Base-by-base conservation (phyloP, 2,888 invertebrate genomes). In the Drosophila neutralis region DNA sequence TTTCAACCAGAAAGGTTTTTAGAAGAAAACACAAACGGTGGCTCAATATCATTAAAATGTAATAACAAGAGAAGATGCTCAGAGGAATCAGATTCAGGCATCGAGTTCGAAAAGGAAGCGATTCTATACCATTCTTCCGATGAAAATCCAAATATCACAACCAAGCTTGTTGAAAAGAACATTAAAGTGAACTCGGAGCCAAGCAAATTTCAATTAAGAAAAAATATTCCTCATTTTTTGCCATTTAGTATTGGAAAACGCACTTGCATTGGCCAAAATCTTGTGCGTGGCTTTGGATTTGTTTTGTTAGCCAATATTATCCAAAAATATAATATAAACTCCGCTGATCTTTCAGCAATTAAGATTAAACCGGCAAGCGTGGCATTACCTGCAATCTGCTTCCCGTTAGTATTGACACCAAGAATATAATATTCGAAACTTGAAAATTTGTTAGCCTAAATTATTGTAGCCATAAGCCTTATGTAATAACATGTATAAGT, bases 211-310 rank as follows among this genome's bases (percentile, higher is more conserved):
- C 61, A 80, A 33, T 93, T 95, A 0, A 94, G 91, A 75, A 94
- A 93, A 77, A 95, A 95, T 81, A 94, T 95, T 13, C 94, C 96
- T 0, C 95, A 97, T 90, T 97, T 97, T 90, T 93, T 97, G 15
- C 97, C 97, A 0, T 98, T 97, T 92, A 97, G 97, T 89, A 96
- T 97, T 51, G 97, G 97, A 10, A 97, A 96, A 89, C 93, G 97
- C n/a, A 97, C 97, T 0, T 97, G 97, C 89, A 96, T 97, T 68
- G 97, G 97, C 0, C 97, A 97, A 87, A 95, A 96, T 45, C 93
- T 98, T 54, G 96, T 97, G 0, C 95, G 96, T 21, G 95, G 96
- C 2, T 96, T 96, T 93, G 95, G 95, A 56, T 96, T 97, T 84
- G 94, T 96, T 0, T 94, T 96, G 91, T 93, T 97, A 51, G 95